Conservation (phyloP, 2,113 vertebrate genomes). For the Himantopus leucocephalus region DNA sequence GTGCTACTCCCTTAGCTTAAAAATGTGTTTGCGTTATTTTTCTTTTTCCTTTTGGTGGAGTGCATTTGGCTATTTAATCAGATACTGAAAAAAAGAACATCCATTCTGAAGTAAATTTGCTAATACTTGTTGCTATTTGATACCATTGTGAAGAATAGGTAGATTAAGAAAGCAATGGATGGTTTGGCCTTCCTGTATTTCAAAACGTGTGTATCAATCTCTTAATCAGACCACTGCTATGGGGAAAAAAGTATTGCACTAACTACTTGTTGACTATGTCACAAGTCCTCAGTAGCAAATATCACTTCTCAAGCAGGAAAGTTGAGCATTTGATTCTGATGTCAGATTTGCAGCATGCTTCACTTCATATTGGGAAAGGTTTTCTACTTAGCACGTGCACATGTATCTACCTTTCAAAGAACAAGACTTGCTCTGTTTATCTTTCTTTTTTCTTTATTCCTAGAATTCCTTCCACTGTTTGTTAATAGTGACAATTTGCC, state of each 20-base stretch:
- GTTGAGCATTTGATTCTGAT: neutral
- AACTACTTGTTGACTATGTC: neutral
- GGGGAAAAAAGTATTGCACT: neutral
- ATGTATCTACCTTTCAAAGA: neutral
- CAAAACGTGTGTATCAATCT: neutral
- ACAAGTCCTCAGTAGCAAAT: neutral
- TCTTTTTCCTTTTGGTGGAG: neutral
- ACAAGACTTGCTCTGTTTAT: accelerated
- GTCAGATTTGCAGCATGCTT: neutral
- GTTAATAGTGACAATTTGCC: neutral
- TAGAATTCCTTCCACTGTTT: neutral
- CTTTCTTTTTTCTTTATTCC: neutral
- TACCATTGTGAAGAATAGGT: neutral
- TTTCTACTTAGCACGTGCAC: neutral
- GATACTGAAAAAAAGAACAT: neutral
- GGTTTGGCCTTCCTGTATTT: neutral
- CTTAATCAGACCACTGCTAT: neutral
- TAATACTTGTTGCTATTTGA: neutral
- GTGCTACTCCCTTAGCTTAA: neutral
- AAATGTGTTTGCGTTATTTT: neutral
- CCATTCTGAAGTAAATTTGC: neutral
- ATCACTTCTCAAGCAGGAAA: neutral
- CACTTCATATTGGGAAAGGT: neutral
- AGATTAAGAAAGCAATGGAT: neutral
- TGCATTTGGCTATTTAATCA: neutral